These are phyloP conservation scores for Mayetiola destructor DNA, from an alignment of 2,888 invertebrate genomes.

Conservation along the genomic window DNA sequence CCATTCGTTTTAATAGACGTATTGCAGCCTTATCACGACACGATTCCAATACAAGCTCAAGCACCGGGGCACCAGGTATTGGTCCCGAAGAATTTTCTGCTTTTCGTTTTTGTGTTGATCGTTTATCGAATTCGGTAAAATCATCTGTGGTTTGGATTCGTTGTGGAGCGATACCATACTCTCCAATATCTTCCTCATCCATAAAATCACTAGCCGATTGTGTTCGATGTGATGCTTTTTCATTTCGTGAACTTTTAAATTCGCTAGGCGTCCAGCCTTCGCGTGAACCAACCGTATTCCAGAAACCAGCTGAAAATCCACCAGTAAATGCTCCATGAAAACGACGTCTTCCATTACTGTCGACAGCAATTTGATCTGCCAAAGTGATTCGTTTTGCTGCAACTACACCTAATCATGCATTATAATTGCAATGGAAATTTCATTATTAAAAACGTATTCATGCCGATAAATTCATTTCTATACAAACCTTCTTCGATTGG, in stretches of 20 bases:
- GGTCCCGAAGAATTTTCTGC: constrained; percentile 23
- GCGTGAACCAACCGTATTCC: constrained; percentile 87
- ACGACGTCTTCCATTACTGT: constrained; percentile 73
- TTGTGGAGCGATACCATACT: constrained; percentile 90
- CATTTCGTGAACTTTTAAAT: constrained; percentile 76
- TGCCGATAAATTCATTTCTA: not conserved
- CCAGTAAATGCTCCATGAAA: constrained; percentile 99
- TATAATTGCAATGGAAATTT: not conserved
- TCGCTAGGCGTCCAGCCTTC: constrained; percentile 89
- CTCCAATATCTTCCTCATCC: constrained; percentile 93
- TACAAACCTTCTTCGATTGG: constrained; percentile 65
- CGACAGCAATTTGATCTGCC: constrained; percentile 80
- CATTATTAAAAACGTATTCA: not conserved
- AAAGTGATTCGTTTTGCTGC: constrained; percentile 66
- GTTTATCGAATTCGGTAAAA: constrained; percentile 37
- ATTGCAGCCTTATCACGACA: constrained; percentile 81
- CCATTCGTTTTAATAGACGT: constrained; percentile 72
- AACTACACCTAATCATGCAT: constrained; percentile 48
- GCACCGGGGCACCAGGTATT: constrained; percentile 49
- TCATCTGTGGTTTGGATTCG: constrained; percentile 65
- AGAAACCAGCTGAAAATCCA: constrained; percentile 93
- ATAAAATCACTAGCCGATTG: constrained; percentile 88
- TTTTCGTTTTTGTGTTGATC: constrained; percentile 32
- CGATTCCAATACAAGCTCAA: constrained; percentile 53
- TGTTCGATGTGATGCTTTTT: constrained; percentile 38